Conservation (phyloP, 1,140 invertebrate species). For the Archegozetes longisetosus region DNA sequence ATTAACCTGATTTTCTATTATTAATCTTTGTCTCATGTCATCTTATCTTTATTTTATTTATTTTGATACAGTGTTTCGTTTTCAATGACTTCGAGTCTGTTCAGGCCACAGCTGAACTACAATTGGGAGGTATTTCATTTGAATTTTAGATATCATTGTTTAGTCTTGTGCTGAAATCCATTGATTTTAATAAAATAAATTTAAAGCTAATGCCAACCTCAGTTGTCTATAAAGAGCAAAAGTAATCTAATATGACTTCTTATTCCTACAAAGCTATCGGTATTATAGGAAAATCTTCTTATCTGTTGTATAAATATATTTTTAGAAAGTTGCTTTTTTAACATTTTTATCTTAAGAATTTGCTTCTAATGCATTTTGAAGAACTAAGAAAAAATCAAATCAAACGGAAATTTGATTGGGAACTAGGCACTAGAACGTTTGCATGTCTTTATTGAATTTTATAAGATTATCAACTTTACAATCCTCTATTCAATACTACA, state of each 20-base stretch:
- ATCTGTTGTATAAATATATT: too few relatives aligned
- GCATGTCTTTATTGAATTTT: background rate
- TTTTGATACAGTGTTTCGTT: conserved; percentile 27
- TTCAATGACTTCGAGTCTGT: conserved; percentile 27
- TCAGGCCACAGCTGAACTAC: conserved; percentile 29
- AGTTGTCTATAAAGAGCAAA: too few relatives aligned
- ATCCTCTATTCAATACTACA: conserved; percentile 25
- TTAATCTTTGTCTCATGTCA: background rate
- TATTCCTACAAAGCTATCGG: too few relatives aligned
- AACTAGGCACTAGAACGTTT: background rate
- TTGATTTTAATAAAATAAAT: too few relatives aligned
- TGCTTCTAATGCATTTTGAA: background rate
- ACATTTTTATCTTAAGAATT: too few relatives aligned
- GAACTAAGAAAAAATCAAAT: background rate
- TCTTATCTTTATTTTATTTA: background rate
- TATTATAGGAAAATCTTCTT: too few relatives aligned
- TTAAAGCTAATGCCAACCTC: too few relatives aligned
- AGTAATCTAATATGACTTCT: too few relatives aligned
- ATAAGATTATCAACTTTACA: background rate
- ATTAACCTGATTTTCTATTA: background rate
- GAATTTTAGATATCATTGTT: too few relatives aligned
- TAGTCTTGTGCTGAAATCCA: too few relatives aligned
- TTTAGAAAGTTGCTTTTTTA: too few relatives aligned
- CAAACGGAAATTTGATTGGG: background rate
- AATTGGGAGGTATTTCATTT: conserved; percentile 31